Base-by-base conservation (phyloP, 2,113 vertebrate species). In the Coryphaenoides rupestris region DNA sequence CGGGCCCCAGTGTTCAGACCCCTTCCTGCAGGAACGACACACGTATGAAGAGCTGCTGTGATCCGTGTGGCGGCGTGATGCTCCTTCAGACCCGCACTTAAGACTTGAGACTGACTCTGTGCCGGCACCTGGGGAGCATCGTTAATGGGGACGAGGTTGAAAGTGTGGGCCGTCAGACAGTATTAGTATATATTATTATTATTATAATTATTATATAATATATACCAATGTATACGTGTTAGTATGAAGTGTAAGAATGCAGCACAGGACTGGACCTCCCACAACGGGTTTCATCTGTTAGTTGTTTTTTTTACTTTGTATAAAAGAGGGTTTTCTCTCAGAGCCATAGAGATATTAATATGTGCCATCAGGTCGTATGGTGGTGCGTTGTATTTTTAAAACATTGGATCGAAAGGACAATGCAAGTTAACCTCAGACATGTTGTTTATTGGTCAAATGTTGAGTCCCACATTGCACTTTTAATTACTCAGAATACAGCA, bases 11-110 rank as follows among this genome's bases (percentile, higher is more conserved):
- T 55, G 53, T 9, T 78, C 52, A 61, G 74, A 79, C 62, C 61
- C 73, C 26, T 67, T 82, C 23, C 33, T 74, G 2, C 16, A 72
- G 4, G 82, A 67, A 49, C 87, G 86, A 4, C 88, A 87, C 6
- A 83, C 87, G 0, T 91, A 93, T 21, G 84, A 91, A 1, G 77
- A 90, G 68, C 84, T 89, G 22, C 82, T 89, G 68, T 89, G 80
- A 90, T 40, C 5, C 12, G 33, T 33, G 28, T 5, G 28, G 12
- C 22, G 22, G n/a, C n/a, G n/a, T n/a, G n/a, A n/a, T n/a, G n/a
- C n/a, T n/a, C n/a, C n/a, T n/a, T n/a, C n/a, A n/a, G 49, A 55
- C 33, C n/a, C 50, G 55, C 54, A 68, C n/a, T n/a, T n/a, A 15
- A 49, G 21, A 59, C 61, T 40, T 9, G 47, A 21, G 23, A 26